Evolutionary conservation across 2,113 vertebrate genomes (phyloP).

Genomic region (Myrmecobius fasciatus): DNA sequence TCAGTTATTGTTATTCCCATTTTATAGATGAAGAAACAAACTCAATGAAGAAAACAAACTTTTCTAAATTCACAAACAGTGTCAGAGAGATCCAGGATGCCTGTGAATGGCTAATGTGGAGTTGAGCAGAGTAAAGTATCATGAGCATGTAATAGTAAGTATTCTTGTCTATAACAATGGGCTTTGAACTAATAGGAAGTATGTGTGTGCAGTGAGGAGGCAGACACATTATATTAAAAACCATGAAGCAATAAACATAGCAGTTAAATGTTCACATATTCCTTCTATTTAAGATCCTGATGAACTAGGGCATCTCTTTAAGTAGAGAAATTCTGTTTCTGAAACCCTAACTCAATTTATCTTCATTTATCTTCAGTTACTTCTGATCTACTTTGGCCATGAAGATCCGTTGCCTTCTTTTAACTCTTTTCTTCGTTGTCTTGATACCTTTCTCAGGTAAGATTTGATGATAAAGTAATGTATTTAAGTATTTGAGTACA

Average conservation of each 20-base stretch:
- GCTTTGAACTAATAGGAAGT: background rate
- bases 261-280: background rate
- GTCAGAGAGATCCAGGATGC: background rate
- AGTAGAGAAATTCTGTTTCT: constrained; percentile 4
- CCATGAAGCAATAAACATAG: background rate
- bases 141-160: constrained; percentile 58
- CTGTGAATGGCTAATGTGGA: background rate
- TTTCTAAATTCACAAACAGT: background rate
- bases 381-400: constrained; percentile 39
- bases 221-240: background rate
- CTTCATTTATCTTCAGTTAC: background rate
- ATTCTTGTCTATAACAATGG: constrained; percentile 53
- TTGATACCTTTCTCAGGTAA: constrained; percentile 53
- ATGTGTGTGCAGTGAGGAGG: background rate
- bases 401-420: constrained; percentile 47
- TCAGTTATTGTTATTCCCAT: background rate
- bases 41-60: background rate
- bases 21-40: constrained; percentile 4
- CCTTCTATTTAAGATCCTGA: background rate
- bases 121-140: background rate
- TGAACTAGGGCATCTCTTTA: constrained; percentile 1
- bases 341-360: constrained; percentile 16
- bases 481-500: background rate
- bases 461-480: background rate
- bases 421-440: constrained; percentile 38